Conservation (phyloP, 1,140 invertebrate species). For the Chionoecetes opilio region DNA sequence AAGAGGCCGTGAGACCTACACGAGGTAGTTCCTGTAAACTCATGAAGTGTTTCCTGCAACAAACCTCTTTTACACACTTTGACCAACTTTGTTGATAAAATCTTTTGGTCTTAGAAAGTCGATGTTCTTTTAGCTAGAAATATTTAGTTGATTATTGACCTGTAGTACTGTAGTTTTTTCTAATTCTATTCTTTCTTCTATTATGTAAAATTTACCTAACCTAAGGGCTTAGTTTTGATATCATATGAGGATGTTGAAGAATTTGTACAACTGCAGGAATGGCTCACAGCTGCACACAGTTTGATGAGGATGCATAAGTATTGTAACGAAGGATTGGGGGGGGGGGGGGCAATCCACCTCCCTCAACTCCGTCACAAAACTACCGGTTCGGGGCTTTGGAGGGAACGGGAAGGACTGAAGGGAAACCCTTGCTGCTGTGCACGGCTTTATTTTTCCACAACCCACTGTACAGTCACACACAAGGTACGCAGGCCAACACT, state of each 20-base stretch:
- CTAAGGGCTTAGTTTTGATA: neutral
- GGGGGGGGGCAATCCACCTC: too few relatives aligned
- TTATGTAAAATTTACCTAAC: neutral
- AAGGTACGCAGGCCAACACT: too few relatives aligned
- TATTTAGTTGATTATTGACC: neutral
- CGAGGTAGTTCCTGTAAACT: too few relatives aligned
- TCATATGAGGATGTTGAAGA: neutral
- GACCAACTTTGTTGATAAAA: neutral
- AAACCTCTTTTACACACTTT: neutral
- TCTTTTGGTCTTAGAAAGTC: neutral
- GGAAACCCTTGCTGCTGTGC: too few relatives aligned
- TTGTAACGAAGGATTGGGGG: too few relatives aligned
- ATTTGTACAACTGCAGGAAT: neutral
- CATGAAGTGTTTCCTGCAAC: neutral
- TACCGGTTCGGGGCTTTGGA: too few relatives aligned
- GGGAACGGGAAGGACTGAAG: too few relatives aligned
- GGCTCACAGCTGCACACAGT: neutral
- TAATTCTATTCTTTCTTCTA: neutral
- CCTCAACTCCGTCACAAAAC: too few relatives aligned
- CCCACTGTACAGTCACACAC: too few relatives aligned
- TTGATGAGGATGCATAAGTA: neutral
- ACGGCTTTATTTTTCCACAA: too few relatives aligned
- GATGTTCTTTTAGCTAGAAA: neutral
- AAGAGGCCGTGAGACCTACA: too few relatives aligned
- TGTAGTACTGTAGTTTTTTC: neutral